Percentiles rank a stretch among this genome's conserved stretches.
phyloP scores from a whole-genome alignment of 2,888 invertebrate species.

The Penaeus monodon region DNA sequence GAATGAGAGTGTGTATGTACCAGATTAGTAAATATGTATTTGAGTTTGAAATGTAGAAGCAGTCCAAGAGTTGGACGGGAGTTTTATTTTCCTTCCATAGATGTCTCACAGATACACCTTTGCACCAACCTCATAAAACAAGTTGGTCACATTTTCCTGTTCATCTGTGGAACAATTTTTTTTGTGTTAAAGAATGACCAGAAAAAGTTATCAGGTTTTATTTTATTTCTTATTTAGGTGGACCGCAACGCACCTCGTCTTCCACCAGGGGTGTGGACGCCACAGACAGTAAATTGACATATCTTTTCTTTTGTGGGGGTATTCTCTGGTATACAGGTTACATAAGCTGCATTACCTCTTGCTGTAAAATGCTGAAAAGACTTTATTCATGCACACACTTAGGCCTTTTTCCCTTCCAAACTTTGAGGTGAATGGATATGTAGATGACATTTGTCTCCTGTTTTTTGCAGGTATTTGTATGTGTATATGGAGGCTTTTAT shows the following conservation, averaged over 20 bases:
- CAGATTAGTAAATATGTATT: no score
- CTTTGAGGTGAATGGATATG: conserved; percentile 6
- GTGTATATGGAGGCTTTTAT: conserved; percentile 4
- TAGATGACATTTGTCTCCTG: background rate
- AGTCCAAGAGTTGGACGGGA: no score
- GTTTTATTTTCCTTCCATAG: no score
- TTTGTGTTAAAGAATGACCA: background rate
- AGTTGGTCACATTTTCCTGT: background rate
- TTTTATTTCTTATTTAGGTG: conserved; percentile 26
- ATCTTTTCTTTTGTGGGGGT: background rate
- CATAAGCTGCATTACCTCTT: background rate
- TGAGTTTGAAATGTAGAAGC: no score
- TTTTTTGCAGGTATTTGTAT: background rate
- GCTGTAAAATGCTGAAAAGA: conserved; percentile 2
- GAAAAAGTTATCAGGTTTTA: no score
- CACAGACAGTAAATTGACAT: conserved; percentile 21
- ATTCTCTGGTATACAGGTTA: conserved; percentile 4
- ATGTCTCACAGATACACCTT: no score
- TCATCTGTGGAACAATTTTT: background rate
- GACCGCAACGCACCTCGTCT: conserved; percentile 26
- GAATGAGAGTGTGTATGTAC: no score
- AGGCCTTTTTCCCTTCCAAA: background rate
- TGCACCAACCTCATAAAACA: no score
- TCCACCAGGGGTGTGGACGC: conserved; percentile 15
- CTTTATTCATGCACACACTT: conserved; percentile 10